Evolutionary conservation across 2,113 vertebrate genomes (phyloP), one percentile per base, ranked within the genome.

Genomic region (Xiphias gladius): DNA sequence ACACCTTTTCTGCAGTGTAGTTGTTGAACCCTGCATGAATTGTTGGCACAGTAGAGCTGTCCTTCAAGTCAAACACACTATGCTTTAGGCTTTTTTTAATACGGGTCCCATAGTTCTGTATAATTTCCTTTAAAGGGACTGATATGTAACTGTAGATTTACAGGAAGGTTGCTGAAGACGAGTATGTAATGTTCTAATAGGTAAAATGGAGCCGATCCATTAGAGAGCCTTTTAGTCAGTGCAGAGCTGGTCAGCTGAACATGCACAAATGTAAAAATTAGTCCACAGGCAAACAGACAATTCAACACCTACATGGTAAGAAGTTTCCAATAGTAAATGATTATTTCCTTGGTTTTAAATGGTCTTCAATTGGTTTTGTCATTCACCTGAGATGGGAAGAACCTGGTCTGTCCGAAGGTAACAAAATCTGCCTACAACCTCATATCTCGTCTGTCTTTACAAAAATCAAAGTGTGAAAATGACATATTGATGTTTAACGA

Each of bases 1-100:
- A 22, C 68, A 73, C 54, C n/a, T 35, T 70, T 68, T 83, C 66
- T 66, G 73, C 79, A 82, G 79, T 55, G 16, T 14, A 30, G 67
- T 63, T 12, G 3, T 52, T 64, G 19, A 73, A 81, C 70, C 50
- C 41, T 80, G 87, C 91, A 92, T 86, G 85, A 66, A 79, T 26
- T 28, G 37, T 73, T 61, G 19, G 17, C 68, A 46, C 62, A 62
- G 22, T 19, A 22, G 7, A 69, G 5, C 2, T 48, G 20, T 64
- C 62, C 16, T 57, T 68, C 20, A 37, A 43, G 14, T 59, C n/a
- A 64, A 41, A 46, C 32, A 67, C 20, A 39, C 63, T 17, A n/a
- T n/a, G n/a, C n/a, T n/a, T n/a, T n/a, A n/a, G n/a, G n/a, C 2
- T n/a, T 46, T 12, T 46, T 39, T 17, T 39, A 9, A 7, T 41